These are phyloP conservation scores for Sepiola atlantica DNA, from an alignment of 2,888 invertebrate genomes.

Conservation along the genomic window DNA sequence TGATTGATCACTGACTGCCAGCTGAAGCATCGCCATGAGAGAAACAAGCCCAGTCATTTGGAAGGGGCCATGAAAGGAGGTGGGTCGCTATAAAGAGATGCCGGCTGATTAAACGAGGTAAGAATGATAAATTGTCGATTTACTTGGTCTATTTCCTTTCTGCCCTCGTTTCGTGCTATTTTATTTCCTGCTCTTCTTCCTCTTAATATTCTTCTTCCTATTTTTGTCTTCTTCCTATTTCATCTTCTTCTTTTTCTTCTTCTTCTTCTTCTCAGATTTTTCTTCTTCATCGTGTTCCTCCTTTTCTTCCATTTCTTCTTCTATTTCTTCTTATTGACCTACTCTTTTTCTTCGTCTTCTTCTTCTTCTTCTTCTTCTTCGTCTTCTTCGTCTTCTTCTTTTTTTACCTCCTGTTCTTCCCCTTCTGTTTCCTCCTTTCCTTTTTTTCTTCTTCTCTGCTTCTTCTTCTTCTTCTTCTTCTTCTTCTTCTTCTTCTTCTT, in stretches of 20 bases:
- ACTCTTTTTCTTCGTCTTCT: not conserved
- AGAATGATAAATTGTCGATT: constrained; percentile 32
- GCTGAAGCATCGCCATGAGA: constrained; percentile 32
- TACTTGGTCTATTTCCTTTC: constrained; percentile 32
- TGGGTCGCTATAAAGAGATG: not conserved
- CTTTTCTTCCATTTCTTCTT: too few relatives aligned
- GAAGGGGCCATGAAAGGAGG: constrained; percentile 22
- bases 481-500: not conserved
- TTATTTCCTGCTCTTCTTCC: not conserved
- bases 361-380: not conserved
- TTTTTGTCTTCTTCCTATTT: not conserved
- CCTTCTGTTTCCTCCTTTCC: not conserved
- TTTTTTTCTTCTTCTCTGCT: not conserved
- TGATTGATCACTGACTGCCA: constrained; percentile 32
- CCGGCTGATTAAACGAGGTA: constrained; percentile 32
- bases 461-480: not conserved
- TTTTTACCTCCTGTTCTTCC: not conserved
- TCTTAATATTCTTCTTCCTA: not conserved
- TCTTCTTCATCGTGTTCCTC: too few relatives aligned
- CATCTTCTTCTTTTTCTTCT: not conserved
- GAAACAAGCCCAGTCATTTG: constrained; percentile 32
- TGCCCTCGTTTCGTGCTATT: not conserved
- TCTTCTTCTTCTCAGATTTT: not conserved
- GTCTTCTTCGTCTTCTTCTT: not conserved
- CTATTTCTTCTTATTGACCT: too few relatives aligned